Evolutionary conservation across 1,140 invertebrate genomes (phyloP).

Genomic region (Bombus waltoni): DNA sequence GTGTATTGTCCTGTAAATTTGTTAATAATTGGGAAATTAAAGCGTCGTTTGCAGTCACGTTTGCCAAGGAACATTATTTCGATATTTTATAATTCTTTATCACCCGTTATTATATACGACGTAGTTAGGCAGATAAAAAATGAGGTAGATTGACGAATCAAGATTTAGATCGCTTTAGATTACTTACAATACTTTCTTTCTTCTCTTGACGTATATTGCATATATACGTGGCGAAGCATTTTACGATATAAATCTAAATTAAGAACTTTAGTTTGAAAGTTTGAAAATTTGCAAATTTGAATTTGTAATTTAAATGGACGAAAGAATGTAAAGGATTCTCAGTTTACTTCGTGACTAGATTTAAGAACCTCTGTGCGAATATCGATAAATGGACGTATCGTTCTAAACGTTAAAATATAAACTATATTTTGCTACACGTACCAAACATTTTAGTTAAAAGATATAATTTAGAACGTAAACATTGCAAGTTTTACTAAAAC

Average conservation of each 20-base stretch:
- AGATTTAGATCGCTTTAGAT: neutral
- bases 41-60: neutral
- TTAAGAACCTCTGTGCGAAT: conserved; percentile 43
- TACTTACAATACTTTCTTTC: neutral
- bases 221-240: neutral
- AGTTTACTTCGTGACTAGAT: neutral
- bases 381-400: conserved; percentile 39
- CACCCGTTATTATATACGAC: neutral
- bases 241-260: neutral
- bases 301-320: neutral
- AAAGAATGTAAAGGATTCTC: neutral
- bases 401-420: neutral
- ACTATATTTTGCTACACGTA: neutral
- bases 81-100: neutral
- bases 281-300: neutral
- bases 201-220: neutral
- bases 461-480: neutral
- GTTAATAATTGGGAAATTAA: too few relatives aligned
- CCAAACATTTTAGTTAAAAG: neutral
- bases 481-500: neutral
- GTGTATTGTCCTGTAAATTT: too few relatives aligned
- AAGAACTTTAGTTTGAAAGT: neutral
- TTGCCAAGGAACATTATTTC: conserved; percentile 10
- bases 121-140: neutral
- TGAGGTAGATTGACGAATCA: neutral